phyloP scores from a whole-genome alignment of 2,797 vertebrate species.

The Etheostoma perlongum region DNA sequence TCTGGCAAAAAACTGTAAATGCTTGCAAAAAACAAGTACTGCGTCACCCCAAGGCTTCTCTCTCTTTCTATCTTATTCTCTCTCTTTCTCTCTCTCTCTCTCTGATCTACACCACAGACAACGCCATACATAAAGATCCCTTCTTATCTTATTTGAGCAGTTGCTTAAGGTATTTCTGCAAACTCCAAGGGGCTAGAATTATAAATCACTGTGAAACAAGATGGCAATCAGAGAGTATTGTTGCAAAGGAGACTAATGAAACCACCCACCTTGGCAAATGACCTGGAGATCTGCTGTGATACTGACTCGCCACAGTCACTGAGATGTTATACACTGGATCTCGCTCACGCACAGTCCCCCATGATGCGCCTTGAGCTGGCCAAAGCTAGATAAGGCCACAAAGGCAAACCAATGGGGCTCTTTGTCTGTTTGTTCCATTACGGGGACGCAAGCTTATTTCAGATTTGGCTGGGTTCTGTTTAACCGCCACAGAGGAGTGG shows the following conservation, averaged over 20 bases:
- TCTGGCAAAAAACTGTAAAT: conserved; percentile 74
- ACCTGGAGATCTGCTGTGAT: conserved; percentile 83
- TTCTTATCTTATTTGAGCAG: conserved; percentile 88
- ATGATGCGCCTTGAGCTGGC: conserved; percentile 65
- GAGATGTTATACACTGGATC: conserved; percentile 72
- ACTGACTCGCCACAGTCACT: conserved; percentile 73
- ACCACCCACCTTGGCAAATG: conserved; percentile 82
- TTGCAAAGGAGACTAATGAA: conserved; percentile 85
- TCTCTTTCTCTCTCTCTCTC: conserved; percentile 16
- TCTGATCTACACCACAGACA: conserved; percentile 79
- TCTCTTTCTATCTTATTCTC: conserved; percentile 12
- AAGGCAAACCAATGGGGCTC: conserved; percentile 73
- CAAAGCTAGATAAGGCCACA: conserved; percentile 81
- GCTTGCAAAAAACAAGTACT: conserved; percentile 62
- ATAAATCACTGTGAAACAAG: conserved; percentile 86
- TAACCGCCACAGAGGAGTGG: conserved; percentile 46
- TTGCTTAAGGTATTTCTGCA: conserved; percentile 85
- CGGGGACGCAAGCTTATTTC: conserved; percentile 56
- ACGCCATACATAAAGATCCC: conserved; percentile 78
- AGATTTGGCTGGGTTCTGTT: conserved; percentile 47
- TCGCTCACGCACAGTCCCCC: conserved; percentile 52
- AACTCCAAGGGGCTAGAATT: conserved; percentile 78
- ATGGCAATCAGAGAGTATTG: conserved; percentile 82
- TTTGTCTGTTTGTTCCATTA: conserved; percentile 80
- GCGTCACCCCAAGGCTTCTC: conserved; percentile 58